Evolutionary conservation across 2,113 vertebrate genomes (phyloP), one percentile per base, ranked within the genome.

Genomic region (Phaethornis superciliosus): DNA sequence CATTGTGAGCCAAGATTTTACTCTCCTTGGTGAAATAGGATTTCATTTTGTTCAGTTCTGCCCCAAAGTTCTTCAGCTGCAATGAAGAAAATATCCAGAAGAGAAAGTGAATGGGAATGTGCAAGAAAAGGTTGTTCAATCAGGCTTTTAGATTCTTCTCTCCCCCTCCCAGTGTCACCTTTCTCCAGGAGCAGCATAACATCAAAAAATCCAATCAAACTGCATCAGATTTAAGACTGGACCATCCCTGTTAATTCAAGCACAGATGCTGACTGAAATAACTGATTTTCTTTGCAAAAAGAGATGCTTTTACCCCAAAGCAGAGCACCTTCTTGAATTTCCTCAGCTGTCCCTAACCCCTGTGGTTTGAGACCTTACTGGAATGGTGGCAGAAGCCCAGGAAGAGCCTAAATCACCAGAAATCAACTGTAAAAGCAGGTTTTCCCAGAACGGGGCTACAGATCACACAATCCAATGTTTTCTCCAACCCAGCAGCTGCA

Each of bases 1-100:
- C 96, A 14, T 97, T 97, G 89, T 98, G 98, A 94, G 96, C 98
- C 47, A 98, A 89, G 58, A 97, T 89, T 96, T 98, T 98, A 64
- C 97, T 98, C 90, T 98, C 98, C 96, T 98, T 98, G 81, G 95
- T 96, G 94, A 98, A 98, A 90, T 60, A 89, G 18, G 98, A 97
- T 86, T 98, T 98, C 94, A 98, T 97, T 96, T 98, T 97, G 89
- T 98, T 98, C 90, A 98, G 46, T 32, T 98, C 97, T 92, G 93
- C 94, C 90, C 98, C 98, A 93, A 98, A 98, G 64, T 49, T 87
- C 87, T 95, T 97, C 72, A 98, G 83, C 98, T 98, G 93, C 65
- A 83, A 77, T 10, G 23, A 35, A 30, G 2, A 37, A 58, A 68
- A 86, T 93, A 82, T 21, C 63, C 10, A 75, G 40, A 60, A 60